Evolutionary conservation across 1,140 invertebrate genomes (phyloP).

Genomic region (Drosophila novamexicana): DNA sequence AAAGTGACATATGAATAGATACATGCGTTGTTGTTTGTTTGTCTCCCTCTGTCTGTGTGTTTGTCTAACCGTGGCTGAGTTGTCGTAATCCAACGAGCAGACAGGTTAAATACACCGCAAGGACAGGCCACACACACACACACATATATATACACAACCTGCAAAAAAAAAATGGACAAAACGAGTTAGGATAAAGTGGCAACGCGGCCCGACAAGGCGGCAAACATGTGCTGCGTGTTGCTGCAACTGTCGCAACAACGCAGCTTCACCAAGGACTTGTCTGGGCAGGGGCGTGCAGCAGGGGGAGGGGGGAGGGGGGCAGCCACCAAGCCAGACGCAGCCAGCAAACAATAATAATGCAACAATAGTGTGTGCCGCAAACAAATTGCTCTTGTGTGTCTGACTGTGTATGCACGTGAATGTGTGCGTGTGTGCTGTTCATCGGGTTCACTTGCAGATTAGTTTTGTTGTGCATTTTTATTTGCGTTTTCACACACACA

Average conservation of each 20-base stretch:
- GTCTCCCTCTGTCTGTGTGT: conserved; percentile 26
- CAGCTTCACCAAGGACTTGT: neutral
- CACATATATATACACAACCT: conserved; percentile 7
- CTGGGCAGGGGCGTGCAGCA: conserved; percentile 1
- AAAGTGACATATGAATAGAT: conserved; percentile 79
- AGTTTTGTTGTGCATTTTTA: conserved; percentile 73
- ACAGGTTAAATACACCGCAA: conserved; percentile 83
- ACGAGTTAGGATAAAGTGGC: conserved; percentile 65
- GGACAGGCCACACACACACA: conserved; percentile 65
- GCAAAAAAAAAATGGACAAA: conserved; percentile 28
- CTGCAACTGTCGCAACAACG: conserved; percentile 30
- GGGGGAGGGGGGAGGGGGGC: neutral
- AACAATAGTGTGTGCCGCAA: conserved; percentile 79
- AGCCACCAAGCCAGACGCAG: conserved; percentile 57
- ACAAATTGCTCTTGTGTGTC: conserved; percentile 74
- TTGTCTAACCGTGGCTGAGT: conserved; percentile 56
- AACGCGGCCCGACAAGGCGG: conserved; percentile 50
- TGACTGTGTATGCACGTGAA: conserved; percentile 11
- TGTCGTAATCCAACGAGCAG: conserved; percentile 80
- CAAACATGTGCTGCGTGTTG: conserved; percentile 49
- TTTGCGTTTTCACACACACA: conserved; percentile 54
- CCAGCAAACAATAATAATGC: conserved; percentile 82
- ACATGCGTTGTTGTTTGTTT: conserved; percentile 75
- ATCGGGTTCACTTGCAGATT: conserved; percentile 74
- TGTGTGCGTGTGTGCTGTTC: conserved; percentile 37